Base-by-base conservation (phyloP, 2,797 vertebrate species). In the Malurus leucopterus region DNA sequence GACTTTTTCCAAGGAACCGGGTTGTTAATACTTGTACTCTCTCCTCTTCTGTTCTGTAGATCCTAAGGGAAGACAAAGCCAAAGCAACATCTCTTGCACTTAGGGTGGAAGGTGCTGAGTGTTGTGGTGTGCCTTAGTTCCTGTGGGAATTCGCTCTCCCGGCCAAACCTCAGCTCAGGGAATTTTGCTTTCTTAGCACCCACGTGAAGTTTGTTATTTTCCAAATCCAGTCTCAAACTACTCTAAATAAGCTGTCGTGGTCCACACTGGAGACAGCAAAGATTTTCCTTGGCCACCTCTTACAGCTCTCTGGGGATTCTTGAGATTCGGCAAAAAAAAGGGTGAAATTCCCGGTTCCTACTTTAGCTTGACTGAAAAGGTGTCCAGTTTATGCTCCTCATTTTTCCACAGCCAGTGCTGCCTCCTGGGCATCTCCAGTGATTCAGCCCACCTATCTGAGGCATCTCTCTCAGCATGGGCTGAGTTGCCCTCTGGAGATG, bases 391-490 rank as follows among this genome's bases (percentile, higher is more conserved):
- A 63, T 29, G 44, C 65, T 91, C 44, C 59, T 69, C 26, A 2
- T 41, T 88, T 84, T 77, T 92, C 47, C 70, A n/a, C 55, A 89
- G 76, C 76, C 87, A 86, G 70, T 72, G 65, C 73, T 4, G 76
- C 92, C 91, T 87, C 76, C 88, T 59, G 63, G 92, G 89, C 92
- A 94, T 67, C 91, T 89, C 15, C 73, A 73, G 55, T 94, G 94
- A 95, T 92, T 95, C 94, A 95, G 59, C 89, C 91, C 92, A 80
- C 44, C 89, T 94, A 93, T 95, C 94, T 94, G 82, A 86, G 85
- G 73, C 67, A 93, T 19, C 87, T 94, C 88, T 92, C 92, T 27
- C 55, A 95, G 92, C n/a, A 78, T 59, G 83, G 93, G 94, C 87
- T 3, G 76, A 86, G 81, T 7, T 94, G 87, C 91, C 91, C 89